Percentiles rank a stretch among this genome's conserved stretches.
Evolutionary conservation across 2,113 vertebrate species (phyloP).

Genomic region (Pterocles gutturalis): DNA sequence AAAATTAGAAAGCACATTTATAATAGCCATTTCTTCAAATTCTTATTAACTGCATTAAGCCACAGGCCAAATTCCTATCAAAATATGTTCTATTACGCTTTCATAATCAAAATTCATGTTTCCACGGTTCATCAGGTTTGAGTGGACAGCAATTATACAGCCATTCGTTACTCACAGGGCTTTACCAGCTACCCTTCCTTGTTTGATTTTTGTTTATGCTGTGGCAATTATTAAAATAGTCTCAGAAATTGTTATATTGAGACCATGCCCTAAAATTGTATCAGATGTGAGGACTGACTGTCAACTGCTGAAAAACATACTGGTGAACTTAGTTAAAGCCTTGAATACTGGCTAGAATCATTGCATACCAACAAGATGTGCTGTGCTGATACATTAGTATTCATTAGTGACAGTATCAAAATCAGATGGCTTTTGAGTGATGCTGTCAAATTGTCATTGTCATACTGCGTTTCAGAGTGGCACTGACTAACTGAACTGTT

Average conservation of each 20-base stretch:
- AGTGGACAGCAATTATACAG: not conserved
- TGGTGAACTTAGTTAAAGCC: not conserved
- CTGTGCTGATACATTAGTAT: not conserved
- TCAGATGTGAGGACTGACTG: not conserved
- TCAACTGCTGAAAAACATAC: not conserved
- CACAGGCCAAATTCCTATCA: not conserved
- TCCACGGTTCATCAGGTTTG: not conserved
- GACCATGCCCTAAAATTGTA: not conserved
- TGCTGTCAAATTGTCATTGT: not conserved
- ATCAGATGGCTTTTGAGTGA: not conserved
- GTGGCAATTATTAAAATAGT: not conserved
- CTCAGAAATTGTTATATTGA: not conserved
- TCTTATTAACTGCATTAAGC: conserved; percentile 10
- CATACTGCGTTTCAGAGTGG: not conserved
- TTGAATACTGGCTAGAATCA: not conserved
- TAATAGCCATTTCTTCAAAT: not conserved
- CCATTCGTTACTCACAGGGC: not conserved
- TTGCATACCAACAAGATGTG: not conserved
- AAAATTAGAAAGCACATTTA: not conserved
- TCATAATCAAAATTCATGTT: not conserved
- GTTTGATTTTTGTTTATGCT: not conserved
- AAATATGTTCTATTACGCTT: not conserved
- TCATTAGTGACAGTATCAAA: not conserved
- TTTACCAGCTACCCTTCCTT: not conserved
- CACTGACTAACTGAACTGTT: not conserved